Evolutionary conservation across 1,140 invertebrate genomes (phyloP), one percentile per base, ranked within the genome.

Genomic region (Papilio xuthus): DNA sequence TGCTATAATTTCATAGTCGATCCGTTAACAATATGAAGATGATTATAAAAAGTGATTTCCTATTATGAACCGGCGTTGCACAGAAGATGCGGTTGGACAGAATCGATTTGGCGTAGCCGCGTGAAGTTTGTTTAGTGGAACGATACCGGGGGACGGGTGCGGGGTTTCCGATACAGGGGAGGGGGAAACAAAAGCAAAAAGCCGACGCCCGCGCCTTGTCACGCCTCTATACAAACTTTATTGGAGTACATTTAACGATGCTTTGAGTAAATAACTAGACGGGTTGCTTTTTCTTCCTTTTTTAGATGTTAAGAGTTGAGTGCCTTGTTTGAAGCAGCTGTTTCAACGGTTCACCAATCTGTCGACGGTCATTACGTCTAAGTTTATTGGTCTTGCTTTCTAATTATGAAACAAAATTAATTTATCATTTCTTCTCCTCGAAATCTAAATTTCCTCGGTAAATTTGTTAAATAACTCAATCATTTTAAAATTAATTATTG

Each of bases 41-140:
- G 85, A 83, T 87, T 83, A 82, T 88, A 91, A 92, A 93, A 90
- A 91, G 83, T 88, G 85, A 87, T 89, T 89, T 88, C 80, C 84
- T 88, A 88, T 91, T 93, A 92, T 89, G 86, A 84, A 77, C 80
- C 83, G 82, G 78, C 79, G 83, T 79, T 85, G 82, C 86, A 80
- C 81, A 83, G 84, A 85, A 89, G 90, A 90, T 91, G 86, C 88
- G 89, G 89, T 90, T 85, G 86, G 81, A 75, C 79, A 83, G 83
- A 92, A 92, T 93, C 87, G 89, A 92, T 93, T 93, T 89, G 79
- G 84, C 82, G 81, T 87, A 86, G 81, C 84, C 87, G 88, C 90
- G 89, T 92, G 90, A 91, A 90, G 88, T 93, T 93, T 93, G 92
- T 90, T 92, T 92, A 93, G 87, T 85, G 87, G 85, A 90, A 90